Evolutionary conservation across 2,113 vertebrate genomes (phyloP).

Genomic region (Thamnophis sirtalis): DNA sequence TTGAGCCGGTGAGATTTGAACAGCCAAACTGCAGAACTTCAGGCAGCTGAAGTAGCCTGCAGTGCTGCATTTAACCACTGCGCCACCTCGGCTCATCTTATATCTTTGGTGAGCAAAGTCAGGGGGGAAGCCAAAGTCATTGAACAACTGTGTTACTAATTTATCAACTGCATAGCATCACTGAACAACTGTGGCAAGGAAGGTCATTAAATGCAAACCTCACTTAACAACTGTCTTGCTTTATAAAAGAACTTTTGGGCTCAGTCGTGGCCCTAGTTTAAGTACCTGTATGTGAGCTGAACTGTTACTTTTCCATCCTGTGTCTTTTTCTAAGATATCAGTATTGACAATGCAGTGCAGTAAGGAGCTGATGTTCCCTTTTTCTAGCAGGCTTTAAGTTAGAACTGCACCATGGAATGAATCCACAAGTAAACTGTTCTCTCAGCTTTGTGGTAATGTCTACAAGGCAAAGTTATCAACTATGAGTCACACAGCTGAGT

Average conservation of each 20-base stretch:
- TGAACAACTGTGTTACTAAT: background rate
- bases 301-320: background rate
- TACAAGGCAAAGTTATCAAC: constrained; percentile 30
- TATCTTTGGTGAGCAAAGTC: background rate
- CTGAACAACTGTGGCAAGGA: background rate
- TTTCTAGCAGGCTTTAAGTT: background rate
- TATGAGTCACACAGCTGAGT: constrained; percentile 35
- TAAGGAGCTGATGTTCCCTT: background rate
- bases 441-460: background rate
- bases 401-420: background rate
- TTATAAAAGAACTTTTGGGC: background rate
- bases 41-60: too few species aligned
- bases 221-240: background rate
- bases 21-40: too few species aligned
- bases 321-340: background rate
- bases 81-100: too few species aligned
- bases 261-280: background rate
- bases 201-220: background rate
- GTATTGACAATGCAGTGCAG: background rate
- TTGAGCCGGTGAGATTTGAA: too few species aligned
- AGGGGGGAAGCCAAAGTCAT: background rate
- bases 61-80: too few species aligned
- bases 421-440: background rate
- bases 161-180: background rate
- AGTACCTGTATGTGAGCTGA: background rate